Percentiles rank a stretch among this genome's conserved stretches.
phyloP scores from a whole-genome alignment of 2,797 vertebrate species.

The Sciaenops ocellatus region DNA sequence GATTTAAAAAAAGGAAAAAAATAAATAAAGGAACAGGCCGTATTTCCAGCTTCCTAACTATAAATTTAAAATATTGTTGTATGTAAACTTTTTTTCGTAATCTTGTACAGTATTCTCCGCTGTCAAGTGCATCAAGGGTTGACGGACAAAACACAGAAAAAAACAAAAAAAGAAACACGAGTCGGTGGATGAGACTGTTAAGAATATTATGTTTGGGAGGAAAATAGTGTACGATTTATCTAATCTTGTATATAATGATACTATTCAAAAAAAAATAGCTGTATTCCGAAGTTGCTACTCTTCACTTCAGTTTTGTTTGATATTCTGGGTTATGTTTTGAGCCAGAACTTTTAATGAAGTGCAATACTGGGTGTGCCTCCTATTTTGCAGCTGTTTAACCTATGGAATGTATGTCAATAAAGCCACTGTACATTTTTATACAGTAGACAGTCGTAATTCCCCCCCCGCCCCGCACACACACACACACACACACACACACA shows the following conservation, averaged over 20 bases:
- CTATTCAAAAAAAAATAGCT: conserved; percentile 86
- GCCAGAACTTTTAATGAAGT: conserved; percentile 99
- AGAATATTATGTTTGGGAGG: conserved; percentile 92
- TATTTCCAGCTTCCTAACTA: conserved; percentile 92
- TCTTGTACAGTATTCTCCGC: conserved; percentile 95
- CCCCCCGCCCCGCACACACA: conserved; percentile 17
- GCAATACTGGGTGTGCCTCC: conserved; percentile 99
- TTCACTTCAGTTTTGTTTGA: conserved; percentile 99
- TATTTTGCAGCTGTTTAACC: conserved; percentile 99
- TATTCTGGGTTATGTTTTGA: conserved; percentile 99
- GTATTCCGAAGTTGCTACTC: conserved; percentile 95
- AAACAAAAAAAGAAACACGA: conserved; percentile 79
- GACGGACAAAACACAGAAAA: conserved; percentile 71
- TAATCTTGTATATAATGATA: conserved; percentile 98
- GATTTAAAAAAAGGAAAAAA: conserved; percentile 50
- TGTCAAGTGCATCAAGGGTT: conserved; percentile 93
- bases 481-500: too few species aligned
- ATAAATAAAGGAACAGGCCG: conserved; percentile 75
- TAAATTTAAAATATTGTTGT: conserved; percentile 91
- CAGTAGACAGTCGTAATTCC: conserved; percentile 88
- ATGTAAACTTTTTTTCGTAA: conserved; percentile 98
- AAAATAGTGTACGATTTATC: conserved; percentile 98
- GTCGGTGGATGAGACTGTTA: conserved; percentile 95
- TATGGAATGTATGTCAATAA: conserved; percentile 99
- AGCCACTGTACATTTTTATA: conserved; percentile 99